Conservation (phyloP, 2,113 vertebrate species). For the Ptilonorhynchus violaceus region DNA sequence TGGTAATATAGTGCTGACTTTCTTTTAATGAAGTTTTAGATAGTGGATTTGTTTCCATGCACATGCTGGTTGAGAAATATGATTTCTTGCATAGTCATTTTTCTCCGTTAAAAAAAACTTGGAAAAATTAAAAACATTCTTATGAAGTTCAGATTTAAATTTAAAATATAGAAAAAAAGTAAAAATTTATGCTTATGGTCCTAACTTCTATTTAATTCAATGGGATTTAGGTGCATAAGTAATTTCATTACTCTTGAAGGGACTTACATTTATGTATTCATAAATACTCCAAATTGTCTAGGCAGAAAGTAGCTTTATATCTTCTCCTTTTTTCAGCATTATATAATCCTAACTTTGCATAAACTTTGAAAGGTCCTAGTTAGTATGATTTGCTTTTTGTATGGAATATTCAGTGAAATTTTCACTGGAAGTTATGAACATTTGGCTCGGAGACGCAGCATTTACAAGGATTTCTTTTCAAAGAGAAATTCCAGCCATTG, state of each 20-base stretch:
- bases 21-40: not conserved
- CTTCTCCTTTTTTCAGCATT: not conserved
- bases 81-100: not conserved
- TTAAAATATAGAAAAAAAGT: not conserved
- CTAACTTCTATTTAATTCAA: not conserved
- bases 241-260: not conserved
- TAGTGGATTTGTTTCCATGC: not conserved
- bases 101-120: not conserved
- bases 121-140: not conserved
- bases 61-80: not conserved
- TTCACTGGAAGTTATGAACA: not conserved
- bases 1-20: not conserved
- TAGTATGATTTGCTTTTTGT: not conserved
- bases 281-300: not conserved
- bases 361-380: not conserved
- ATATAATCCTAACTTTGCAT: not conserved
- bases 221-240: not conserved
- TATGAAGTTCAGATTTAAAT: not conserved
- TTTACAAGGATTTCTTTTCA: conserved; percentile 26
- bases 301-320: not conserved
- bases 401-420: not conserved
- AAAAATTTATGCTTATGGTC: not conserved
- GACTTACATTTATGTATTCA: not conserved
- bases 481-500: conserved; percentile 5
- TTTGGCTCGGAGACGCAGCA: not conserved